These are phyloP conservation scores for Polyergus mexicanus DNA, from an alignment of 1,140 invertebrate genomes.

Conservation along the genomic window DNA sequence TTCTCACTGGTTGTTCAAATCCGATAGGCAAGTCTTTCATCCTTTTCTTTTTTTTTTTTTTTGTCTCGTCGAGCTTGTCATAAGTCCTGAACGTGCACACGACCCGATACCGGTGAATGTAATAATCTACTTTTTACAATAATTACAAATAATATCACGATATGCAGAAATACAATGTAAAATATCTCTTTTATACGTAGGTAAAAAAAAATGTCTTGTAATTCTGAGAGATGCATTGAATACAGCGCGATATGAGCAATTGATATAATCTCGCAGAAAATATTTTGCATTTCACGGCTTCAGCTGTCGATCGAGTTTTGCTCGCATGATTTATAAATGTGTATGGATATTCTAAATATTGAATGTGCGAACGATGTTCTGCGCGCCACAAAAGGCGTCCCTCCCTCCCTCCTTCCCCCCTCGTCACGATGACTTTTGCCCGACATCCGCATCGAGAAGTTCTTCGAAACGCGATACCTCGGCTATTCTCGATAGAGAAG, in stretches of 20 bases:
- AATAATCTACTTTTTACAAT: no score
- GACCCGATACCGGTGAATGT: no score
- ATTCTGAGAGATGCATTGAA: background rate
- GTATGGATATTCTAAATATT: conserved; percentile 8
- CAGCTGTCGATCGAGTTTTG: background rate
- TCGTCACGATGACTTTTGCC: conserved; percentile 21
- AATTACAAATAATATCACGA: no score
- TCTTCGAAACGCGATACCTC: conserved; percentile 54
- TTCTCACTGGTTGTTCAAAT: background rate
- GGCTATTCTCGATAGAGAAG: conserved; percentile 31
- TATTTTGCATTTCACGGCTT: conserved; percentile 14
- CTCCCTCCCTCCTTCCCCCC: background rate
- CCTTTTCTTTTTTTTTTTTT: no score
- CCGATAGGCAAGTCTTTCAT: background rate
- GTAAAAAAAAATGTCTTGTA: no score
- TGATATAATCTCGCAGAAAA: background rate
- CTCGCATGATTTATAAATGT: background rate
- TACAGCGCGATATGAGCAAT: background rate
- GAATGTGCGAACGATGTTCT: background rate
- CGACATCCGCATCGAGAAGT: conserved; percentile 2
- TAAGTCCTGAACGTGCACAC: no score
- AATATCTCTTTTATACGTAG: background rate
- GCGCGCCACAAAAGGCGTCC: background rate
- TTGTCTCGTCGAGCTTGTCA: background rate
- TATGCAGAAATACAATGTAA: background rate